A percentile compares a stretch with the other conserved stretches of the same genome.
phyloP scores from a whole-genome alignment of 2,113 vertebrate genomes.

The Chionomys nivalis region DNA sequence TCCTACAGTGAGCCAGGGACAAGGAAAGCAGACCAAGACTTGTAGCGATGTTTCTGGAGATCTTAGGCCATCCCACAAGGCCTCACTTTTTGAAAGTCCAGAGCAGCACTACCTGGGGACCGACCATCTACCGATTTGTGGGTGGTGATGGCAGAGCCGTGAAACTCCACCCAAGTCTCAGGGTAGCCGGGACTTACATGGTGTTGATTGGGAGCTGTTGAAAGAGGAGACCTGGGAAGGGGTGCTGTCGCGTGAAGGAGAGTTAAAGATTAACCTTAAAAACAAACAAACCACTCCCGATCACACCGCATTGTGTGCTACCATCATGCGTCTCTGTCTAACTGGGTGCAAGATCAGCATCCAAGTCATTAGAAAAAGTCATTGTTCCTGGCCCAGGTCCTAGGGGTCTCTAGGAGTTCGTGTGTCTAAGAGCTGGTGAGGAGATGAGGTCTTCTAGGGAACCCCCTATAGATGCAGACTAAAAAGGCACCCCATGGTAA shows the following conservation, averaged over 20 bases:
- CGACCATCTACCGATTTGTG: not conserved
- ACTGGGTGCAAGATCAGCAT: not conserved
- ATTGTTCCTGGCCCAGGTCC: not conserved
- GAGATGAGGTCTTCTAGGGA: not conserved
- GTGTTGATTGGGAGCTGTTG: not conserved
- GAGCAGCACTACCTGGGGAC: not conserved
- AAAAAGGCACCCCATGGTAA: not conserved
- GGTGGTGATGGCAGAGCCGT: not conserved
- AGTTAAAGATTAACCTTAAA: not conserved
- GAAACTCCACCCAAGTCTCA: not conserved
- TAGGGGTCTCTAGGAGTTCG: not conserved
- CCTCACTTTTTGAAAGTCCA: not conserved
- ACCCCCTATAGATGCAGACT: not conserved
- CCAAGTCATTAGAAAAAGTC: not conserved
- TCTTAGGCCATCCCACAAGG: not conserved
- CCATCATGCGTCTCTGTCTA: not conserved
- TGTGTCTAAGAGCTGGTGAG: not conserved
- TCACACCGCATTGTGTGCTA: not conserved
- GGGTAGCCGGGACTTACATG: not conserved
- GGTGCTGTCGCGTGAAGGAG: not conserved
- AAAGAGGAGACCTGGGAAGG: not conserved
- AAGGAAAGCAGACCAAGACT: not conserved
- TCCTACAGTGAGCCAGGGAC: not conserved
- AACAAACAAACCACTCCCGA: not conserved
- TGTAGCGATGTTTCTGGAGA: not conserved